Base-by-base conservation (phyloP, 2,113 vertebrate species). In the Dicentrarchus labrax region DNA sequence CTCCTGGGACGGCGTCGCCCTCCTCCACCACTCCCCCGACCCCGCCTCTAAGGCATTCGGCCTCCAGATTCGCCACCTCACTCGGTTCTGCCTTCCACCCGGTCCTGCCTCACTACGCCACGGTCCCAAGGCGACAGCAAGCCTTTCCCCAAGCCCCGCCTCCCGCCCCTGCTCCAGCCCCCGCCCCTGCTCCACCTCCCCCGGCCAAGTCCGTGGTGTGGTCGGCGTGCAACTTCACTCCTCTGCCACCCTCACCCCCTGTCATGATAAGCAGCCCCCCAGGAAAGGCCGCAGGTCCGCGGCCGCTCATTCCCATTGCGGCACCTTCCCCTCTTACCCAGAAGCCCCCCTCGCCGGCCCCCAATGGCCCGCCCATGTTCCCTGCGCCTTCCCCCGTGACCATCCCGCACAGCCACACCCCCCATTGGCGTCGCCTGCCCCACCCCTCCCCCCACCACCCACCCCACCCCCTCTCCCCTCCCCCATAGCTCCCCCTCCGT, bases 181-280 rank as follows among this genome's bases (percentile, higher is more conserved):
- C 93, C 73, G 78, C 91, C 94, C 82, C 91, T 82, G 78, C 93
- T 92, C 75, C 89, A 3, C 61, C 82, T 11, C 88, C 93, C 36
- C 95, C 93, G 43, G 54, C 96, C 19, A 98, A 97, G 91, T 95
- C 98, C 0, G 93, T 94, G 41, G 95, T 96, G 94, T 99, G 98
- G 97, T 95, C 97, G 0, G 89, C 97, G 2, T 95, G 96, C 89
- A 97, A 89, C 89, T 98, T 99, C 64, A 97, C 97, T 2, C 98
- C 98, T 0, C 95, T 99, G 64, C 98, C 98, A 5, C 98, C 98
- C 0, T 99, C 98, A 24, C 98, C 98, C 69, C 98, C 98, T 0
- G 96, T 99, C 50, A 98, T 99, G 97, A 99, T 99, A 85, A 99
- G 98, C 91, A 99, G 98, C 47, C 98, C 98, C 4, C 98, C 98